Base-by-base conservation (phyloP, 2,113 vertebrate species). In the Ahaetulla prasina region DNA sequence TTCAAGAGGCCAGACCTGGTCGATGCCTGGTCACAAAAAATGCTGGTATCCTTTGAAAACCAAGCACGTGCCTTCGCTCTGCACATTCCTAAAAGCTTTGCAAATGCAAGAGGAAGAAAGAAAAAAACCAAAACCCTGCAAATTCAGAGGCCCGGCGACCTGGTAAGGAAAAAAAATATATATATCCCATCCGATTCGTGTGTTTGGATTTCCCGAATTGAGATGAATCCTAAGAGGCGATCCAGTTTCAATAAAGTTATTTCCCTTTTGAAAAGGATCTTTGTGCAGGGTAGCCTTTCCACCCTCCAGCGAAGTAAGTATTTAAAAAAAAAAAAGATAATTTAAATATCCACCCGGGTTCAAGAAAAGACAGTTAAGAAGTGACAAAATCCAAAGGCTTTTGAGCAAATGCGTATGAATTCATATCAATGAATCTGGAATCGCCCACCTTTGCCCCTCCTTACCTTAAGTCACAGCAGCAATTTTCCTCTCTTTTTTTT, bases 371-470 rank as follows among this genome's bases (percentile, higher is more conserved):
- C 25, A 20, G 52, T 0, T 30, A 0, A 53, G 30, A 18, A 10
- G 39, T 39, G 2, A 30, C 4, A 18, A 35, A 90, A 87, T 9
- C 98, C 97, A 98, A 97, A 97, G 95, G 97, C 96, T 98, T 98
- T 97, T 8, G 87, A 92, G 91, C 96, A 97, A 98, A 97, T 96
- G 96, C 93, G 89, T 30, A 53, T 60, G 54, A 89, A 95, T 95
- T 93, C 30, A 87, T 55, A 80, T 27, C 89, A 50, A 84, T 52
- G 43, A 35, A 4, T 18, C 49, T 30, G 23, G 89, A 35, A 52
- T 92, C 35, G 94, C 93, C 91, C 91, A 8, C 87, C 47, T 84
- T 1, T 25, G 35, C 20, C 43, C 23, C 16, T 25, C 39, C 92
- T 88, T 91, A 93, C 92, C 92, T 91, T 84, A 57, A 57, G 43